Conservation (phyloP, 2,888 invertebrate species). For the Trisateles emortualis region DNA sequence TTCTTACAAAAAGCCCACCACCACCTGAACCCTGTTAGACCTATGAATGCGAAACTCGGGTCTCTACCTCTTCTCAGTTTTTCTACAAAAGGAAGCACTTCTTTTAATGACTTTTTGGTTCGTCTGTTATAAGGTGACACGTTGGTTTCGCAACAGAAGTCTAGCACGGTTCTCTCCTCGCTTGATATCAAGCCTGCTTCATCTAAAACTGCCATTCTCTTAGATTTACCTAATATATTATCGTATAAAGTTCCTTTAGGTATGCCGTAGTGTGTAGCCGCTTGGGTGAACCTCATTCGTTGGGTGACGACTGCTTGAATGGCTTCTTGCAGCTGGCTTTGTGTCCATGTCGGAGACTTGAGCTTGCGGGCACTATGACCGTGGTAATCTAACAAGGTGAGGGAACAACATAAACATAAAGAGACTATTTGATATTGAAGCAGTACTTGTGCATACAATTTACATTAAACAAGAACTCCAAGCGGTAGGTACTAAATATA, state of each 20-base stretch:
- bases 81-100: slow-evolving; percentile 89
- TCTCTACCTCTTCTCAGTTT: slow-evolving; percentile 86
- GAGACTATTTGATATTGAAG: slow-evolving; percentile 19
- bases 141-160: slow-evolving; percentile 91
- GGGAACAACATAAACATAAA: slow-evolving; percentile 57
- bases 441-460: slow-evolving; percentile 13
- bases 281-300: slow-evolving; percentile 92
- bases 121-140: slow-evolving; percentile 90
- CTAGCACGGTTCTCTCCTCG: slow-evolving; percentile 89
- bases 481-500: background rate
- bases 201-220: slow-evolving; percentile 91
- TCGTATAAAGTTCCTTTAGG: slow-evolving; percentile 93
- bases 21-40: slow-evolving; percentile 92
- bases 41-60: slow-evolving; percentile 89
- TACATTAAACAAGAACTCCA: background rate
- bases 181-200: slow-evolving; percentile 87
- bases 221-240: slow-evolving; percentile 92
- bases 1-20: slow-evolving; percentile 95
- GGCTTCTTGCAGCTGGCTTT: slow-evolving; percentile 91
- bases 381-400: slow-evolving; percentile 79
- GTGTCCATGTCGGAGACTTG: slow-evolving; percentile 92
- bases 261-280: slow-evolving; percentile 90
- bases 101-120: slow-evolving; percentile 89
- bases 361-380: slow-evolving; percentile 88
- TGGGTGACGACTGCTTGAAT: slow-evolving; percentile 92